A percentile compares a stretch with the other conserved stretches of the same genome.
These are phyloP conservation scores for Gallinago media DNA, from an alignment of 2,113 vertebrate species.

Conservation along the genomic window DNA sequence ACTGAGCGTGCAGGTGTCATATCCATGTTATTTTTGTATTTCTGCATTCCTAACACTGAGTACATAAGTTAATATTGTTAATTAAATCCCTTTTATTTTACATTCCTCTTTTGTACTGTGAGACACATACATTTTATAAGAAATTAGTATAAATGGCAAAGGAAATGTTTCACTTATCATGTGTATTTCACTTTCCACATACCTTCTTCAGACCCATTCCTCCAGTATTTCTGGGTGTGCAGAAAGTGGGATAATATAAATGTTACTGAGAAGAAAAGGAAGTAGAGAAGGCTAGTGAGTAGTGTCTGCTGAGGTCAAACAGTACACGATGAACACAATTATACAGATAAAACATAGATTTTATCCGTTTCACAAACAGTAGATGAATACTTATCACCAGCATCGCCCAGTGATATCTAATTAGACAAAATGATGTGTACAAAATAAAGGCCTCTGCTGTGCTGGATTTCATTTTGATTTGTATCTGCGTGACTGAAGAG, in stretches of 20 bases:
- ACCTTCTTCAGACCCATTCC: not conserved
- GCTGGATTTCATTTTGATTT: not conserved
- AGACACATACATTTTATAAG: not conserved
- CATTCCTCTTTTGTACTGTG: not conserved
- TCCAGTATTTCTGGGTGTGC: not conserved
- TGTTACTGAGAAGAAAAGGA: not conserved
- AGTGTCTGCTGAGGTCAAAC: not conserved
- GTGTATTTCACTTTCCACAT: not conserved
- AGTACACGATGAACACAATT: accelerated
- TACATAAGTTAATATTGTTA: not conserved
- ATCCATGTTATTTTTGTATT: not conserved
- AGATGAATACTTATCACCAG: not conserved
- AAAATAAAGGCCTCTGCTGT: not conserved
- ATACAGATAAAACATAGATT: not conserved
- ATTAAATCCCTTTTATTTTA: not conserved
- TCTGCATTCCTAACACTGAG: not conserved
- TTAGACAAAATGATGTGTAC: not conserved
- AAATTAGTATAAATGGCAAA: not conserved
- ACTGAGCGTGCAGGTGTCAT: not conserved
- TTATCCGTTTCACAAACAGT: not conserved
- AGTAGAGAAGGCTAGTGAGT: not conserved
- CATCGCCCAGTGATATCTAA: accelerated
- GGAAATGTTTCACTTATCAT: not conserved
- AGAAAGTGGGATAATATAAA: not conserved
- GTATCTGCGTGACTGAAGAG: not conserved